A percentile compares a stretch with the other conserved stretches of the same genome.
Conservation (phyloP, 2,888 invertebrate species). For the Drosophila conformis region DNA sequence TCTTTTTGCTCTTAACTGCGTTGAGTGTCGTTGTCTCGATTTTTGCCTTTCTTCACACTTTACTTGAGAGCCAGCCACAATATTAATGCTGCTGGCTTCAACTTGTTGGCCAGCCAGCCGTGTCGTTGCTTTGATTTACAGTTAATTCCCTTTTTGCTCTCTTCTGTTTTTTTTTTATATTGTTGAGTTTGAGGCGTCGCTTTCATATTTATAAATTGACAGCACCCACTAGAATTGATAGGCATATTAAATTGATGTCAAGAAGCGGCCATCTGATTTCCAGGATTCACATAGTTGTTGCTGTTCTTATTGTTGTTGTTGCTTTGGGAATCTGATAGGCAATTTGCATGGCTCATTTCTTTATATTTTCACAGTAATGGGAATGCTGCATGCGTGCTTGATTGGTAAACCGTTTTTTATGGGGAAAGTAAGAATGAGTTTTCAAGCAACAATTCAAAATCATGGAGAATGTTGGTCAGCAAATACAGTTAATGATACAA, state of each 20-base stretch:
- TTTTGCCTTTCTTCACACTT: slow-evolving; percentile 42
- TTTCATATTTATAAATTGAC: slow-evolving; percentile 49
- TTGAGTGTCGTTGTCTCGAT: slow-evolving; percentile 53
- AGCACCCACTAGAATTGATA: slow-evolving; percentile 45
- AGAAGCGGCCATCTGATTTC: slow-evolving; percentile 28
- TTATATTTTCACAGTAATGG: slow-evolving; percentile 8
- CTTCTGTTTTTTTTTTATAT: background rate
- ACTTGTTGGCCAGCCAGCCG: slow-evolving; percentile 40
- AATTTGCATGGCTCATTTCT: slow-evolving; percentile 34
- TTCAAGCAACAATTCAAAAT: background rate
- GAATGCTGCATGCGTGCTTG: background rate
- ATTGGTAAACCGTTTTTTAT: slow-evolving; percentile 1
- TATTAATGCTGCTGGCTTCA: slow-evolving; percentile 27
- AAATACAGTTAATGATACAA: background rate
- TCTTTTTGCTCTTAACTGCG: slow-evolving; percentile 43
- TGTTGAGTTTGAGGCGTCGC: slow-evolving; percentile 27
- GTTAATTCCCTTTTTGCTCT: slow-evolving; percentile 23
- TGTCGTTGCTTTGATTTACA: slow-evolving; percentile 34
- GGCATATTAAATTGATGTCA: slow-evolving; percentile 59
- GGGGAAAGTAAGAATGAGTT: background rate
- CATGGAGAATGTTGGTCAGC: background rate
- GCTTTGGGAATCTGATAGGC: slow-evolving; percentile 32
- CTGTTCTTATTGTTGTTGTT: slow-evolving; percentile 1
- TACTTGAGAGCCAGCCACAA: slow-evolving; percentile 18
- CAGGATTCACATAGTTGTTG: slow-evolving; percentile 8